Conservation (phyloP, 2,113 vertebrate species). For the Barnardius zonarius region DNA sequence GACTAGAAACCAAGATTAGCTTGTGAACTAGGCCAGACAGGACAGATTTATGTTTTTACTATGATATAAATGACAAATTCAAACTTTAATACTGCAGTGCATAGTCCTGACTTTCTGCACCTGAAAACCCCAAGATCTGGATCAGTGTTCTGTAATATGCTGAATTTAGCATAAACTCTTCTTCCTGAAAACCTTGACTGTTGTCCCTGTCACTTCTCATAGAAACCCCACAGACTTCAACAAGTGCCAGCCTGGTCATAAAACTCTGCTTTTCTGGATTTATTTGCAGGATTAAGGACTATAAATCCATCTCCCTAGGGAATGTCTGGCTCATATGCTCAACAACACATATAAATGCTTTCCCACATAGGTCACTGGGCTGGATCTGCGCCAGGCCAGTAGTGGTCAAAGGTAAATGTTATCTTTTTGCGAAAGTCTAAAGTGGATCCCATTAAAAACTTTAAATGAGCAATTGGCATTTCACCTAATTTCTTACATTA, state of each 20-base stretch:
- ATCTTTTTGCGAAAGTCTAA: background rate
- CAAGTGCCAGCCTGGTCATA: background rate
- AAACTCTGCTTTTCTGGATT: background rate
- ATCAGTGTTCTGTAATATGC: background rate
- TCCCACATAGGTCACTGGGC: background rate
- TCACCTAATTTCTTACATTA: background rate
- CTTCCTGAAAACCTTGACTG: background rate
- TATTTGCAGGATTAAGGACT: conserved; percentile 23
- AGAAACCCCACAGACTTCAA: background rate
- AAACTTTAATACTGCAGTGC: background rate
- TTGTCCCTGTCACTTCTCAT: background rate
- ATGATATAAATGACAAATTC: background rate
- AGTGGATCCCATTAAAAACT: background rate
- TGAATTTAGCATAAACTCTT: background rate
- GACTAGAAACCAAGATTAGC: background rate
- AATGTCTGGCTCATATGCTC: background rate
- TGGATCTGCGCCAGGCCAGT: background rate
- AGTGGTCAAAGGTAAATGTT: background rate
- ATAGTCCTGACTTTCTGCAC: background rate
- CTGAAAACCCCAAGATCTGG: background rate
- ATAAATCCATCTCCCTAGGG: background rate
- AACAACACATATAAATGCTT: background rate
- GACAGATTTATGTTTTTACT: background rate
- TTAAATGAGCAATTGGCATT: background rate
- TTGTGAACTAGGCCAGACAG: background rate